Base-by-base conservation (phyloP, 2,113 vertebrate genomes). In the Eulacestoma nigropectus region DNA sequence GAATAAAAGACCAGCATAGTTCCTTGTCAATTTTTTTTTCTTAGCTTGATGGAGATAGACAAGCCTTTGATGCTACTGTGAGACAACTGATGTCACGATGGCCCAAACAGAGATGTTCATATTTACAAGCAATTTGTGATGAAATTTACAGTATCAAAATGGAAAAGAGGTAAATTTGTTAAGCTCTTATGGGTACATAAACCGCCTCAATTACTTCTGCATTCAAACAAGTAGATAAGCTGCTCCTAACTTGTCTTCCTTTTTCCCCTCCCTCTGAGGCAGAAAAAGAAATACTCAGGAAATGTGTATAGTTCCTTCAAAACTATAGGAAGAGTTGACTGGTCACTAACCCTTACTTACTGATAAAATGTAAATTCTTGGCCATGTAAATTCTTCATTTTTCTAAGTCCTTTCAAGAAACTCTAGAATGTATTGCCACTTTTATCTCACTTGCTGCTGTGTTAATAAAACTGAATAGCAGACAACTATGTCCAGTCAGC, bases 61-160 rank as follows among this genome's bases (percentile, higher is more conserved):
- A 99, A 87, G 97, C 98, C 76, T 99, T 99, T 96, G 98, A 99
- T 97, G 97, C 97, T 95, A 99, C 99, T 42, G 99, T 99, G 96
- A 99, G 99, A 97, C 98, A 98, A 44, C 96, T 99, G 95, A 95
- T 99, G 91, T 99, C 98, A 41, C 98, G 97, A 62, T 98, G 99
- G 57, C 99, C 99, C 35, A 99, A 99, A 97, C 99, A 99, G 93
- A 98, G 99, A 89, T 97, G 68, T 60, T 95, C 96, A 3, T 99
- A 99, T 95, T 97, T 99, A 76, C 99, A 99, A 96, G 97, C 97
- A 82, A 98, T 99, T 94, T 99, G 99, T 85, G 99, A 99, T 39
- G 99, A 99, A 98, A 99, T 99, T 88, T 98, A 99, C 92, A 98
- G 97, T 72, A 98, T 99, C 92, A 99, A 99, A 97, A 98, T 99